These are phyloP conservation scores for Euura lappo DNA, from an alignment of 1,140 invertebrate species.

Conservation along the genomic window DNA sequence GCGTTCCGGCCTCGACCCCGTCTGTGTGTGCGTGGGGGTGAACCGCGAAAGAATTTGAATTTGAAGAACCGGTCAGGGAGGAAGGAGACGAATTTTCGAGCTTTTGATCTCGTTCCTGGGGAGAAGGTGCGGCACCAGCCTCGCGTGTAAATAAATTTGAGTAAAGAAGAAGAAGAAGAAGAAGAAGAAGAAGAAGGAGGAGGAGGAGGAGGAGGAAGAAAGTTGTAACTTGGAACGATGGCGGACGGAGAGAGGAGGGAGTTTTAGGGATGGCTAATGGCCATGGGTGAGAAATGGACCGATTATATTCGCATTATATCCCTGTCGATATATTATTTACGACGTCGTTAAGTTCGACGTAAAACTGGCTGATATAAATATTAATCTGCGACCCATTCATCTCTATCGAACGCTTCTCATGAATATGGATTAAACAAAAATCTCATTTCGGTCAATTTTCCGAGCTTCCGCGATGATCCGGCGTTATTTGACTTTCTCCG, in stretches of 20 bases:
- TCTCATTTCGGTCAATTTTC: conserved; percentile 10
- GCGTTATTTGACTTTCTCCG: background rate
- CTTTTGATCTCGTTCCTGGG: no score
- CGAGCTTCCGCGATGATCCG: background rate
- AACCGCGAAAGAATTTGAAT: no score
- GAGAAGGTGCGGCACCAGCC: background rate
- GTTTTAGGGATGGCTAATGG: conserved; percentile 24
- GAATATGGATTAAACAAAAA: conserved; percentile 36
- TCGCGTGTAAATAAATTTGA: background rate
- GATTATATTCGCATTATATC: conserved; percentile 37
- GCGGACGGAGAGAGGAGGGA: conserved; percentile 18
- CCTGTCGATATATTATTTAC: conserved; percentile 40
- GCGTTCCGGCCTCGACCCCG: background rate
- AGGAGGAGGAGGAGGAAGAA: background rate
- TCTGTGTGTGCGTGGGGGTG: no score
- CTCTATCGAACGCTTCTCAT: conserved; percentile 20
- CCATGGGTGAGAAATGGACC: conserved; percentile 22
- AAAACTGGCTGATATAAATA: conserved; percentile 19
- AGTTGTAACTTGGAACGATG: background rate
- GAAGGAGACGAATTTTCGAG: no score
- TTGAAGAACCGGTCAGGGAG: no score
- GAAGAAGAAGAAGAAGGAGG: background rate
- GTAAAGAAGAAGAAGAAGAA: conserved; percentile 22
- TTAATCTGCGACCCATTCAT: conserved; percentile 21
- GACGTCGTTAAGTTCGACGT: conserved; percentile 34